Base-by-base conservation (phyloP, 2,113 vertebrate species). In the Labeo catla region DNA sequence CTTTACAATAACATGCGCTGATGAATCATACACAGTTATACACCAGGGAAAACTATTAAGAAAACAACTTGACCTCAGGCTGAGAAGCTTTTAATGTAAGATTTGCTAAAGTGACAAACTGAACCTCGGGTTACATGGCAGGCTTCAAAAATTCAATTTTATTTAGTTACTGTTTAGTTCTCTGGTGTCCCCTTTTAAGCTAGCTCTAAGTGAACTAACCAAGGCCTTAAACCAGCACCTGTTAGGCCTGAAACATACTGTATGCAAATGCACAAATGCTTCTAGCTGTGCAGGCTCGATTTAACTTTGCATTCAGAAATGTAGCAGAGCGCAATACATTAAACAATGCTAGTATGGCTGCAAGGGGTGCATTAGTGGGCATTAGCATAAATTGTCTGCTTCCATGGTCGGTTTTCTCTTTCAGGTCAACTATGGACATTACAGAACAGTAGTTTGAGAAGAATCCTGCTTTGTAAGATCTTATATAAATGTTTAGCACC, bases 221-320 rank as follows among this genome's bases (percentile, higher is more conserved):
- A 72, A 43, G 8, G 36, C 68, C 39, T 21, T 72, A 45, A 72
- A 45, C 68, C 70, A 66, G 63, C 63, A 66, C 63, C 63, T 66
- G 63, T 34, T 34, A 66, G 63, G 63, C 63, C 23, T 13, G 11
- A 66, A 66, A 34, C 63, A 66, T 28, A 34, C 63, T 66, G 63
- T 28, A 65, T 65, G 61, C n/a, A 65, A 65, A 65, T 65, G 28
- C 23, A 66, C 63, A 12, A 4, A 34, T 4, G 23, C 61, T 65
- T 23, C n/a, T 23, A 65, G 61, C 61, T 23, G 28, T 3, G 2
- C n/a, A 65, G 28, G 61, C 61, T 28, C 61, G 3, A 65, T 65
- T 65, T 65, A 5, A 65, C 61, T 65, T 65, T 28, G 61, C 10
- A 11, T 65, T 65, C n/a, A 28, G 61, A 28, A 65, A 65, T 23